phyloP scores from a whole-genome alignment of 1,140 invertebrate genomes.

The Macrobrachium nipponense region DNA sequence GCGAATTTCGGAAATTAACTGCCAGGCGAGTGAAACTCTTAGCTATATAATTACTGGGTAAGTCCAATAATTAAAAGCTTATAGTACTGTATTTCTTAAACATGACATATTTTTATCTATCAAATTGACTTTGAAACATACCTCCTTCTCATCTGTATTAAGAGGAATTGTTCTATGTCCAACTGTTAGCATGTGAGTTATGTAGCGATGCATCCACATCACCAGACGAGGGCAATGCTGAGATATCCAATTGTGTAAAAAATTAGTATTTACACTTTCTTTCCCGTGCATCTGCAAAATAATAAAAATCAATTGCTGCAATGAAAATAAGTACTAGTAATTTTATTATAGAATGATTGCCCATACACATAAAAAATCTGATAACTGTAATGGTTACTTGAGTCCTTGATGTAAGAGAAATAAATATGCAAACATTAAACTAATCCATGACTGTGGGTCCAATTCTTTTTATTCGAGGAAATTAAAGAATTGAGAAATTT shows the following conservation, averaged over 20 bases:
- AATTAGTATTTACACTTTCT: conserved; percentile 78
- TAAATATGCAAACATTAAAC: too few relatives aligned
- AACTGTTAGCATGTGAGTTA: conserved; percentile 79
- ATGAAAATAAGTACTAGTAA: neutral
- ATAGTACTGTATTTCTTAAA: too few relatives aligned
- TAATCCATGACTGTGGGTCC: too few relatives aligned
- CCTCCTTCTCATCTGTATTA: conserved; percentile 46
- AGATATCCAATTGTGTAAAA: conserved; percentile 82
- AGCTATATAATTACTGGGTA: too few relatives aligned
- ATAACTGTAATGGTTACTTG: too few relatives aligned
- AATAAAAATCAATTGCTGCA: neutral
- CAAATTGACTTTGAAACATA: neutral
- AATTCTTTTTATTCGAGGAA: too few relatives aligned
- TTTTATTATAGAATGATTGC: neutral
- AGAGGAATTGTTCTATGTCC: conserved; percentile 74
- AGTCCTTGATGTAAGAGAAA: too few relatives aligned
- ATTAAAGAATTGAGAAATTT: too few relatives aligned
- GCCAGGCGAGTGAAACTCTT: too few relatives aligned
- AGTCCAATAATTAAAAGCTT: too few relatives aligned
- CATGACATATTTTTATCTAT: too few relatives aligned
- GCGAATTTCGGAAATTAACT: too few relatives aligned
- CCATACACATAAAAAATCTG: neutral
- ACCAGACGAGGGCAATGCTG: conserved; percentile 81
- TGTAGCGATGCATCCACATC: conserved; percentile 81
- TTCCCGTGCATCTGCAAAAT: conserved; percentile 76